Conservation (phyloP, 2,888 invertebrate species). For the Lacanobia wlatinum region DNA sequence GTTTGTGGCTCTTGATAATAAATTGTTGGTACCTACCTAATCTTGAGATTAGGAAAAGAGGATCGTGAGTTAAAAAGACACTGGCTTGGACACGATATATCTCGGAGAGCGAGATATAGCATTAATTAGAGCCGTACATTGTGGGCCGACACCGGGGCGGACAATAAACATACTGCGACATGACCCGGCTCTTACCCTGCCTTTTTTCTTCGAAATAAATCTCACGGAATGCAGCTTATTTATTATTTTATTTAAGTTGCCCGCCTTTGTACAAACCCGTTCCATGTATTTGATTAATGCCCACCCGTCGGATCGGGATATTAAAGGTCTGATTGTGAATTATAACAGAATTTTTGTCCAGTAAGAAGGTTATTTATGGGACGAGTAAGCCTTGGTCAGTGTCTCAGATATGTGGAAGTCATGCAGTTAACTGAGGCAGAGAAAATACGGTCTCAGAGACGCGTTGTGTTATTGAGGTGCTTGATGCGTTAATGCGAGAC, state of each 20-base stretch:
- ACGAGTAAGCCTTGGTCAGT: slow-evolving; percentile 74
- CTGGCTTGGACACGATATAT: slow-evolving; percentile 78
- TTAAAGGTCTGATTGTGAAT: slow-evolving; percentile 87
- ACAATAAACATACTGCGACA: slow-evolving; percentile 87
- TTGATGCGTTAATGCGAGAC: slow-evolving; percentile 40
- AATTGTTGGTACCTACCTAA: slow-evolving; percentile 59
- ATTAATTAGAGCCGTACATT: slow-evolving; percentile 88
- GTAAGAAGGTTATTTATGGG: slow-evolving; percentile 87
- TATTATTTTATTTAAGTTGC: slow-evolving; percentile 89
- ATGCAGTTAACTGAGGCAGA: slow-evolving; percentile 42
- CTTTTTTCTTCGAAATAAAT: slow-evolving; percentile 90
- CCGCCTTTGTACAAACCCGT: slow-evolving; percentile 88
- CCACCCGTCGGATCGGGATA: slow-evolving; percentile 79
- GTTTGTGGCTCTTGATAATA: slow-evolving; percentile 56
- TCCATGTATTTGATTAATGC: slow-evolving; percentile 88
- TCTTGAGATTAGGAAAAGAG: slow-evolving; percentile 72
- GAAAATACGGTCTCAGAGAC: slow-evolving; percentile 43
- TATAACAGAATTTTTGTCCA: slow-evolving; percentile 84
- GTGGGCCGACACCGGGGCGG: slow-evolving; percentile 80
- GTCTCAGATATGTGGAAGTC: slow-evolving; percentile 69
- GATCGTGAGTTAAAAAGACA: slow-evolving; percentile 75
- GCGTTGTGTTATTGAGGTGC: slow-evolving; percentile 26
- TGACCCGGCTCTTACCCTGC: slow-evolving; percentile 85
- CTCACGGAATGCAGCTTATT: slow-evolving; percentile 88
- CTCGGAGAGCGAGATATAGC: slow-evolving; percentile 79